Evolutionary conservation across 1,140 invertebrate genomes (phyloP).

Genomic region (Drosophila melanogaster): DNA sequence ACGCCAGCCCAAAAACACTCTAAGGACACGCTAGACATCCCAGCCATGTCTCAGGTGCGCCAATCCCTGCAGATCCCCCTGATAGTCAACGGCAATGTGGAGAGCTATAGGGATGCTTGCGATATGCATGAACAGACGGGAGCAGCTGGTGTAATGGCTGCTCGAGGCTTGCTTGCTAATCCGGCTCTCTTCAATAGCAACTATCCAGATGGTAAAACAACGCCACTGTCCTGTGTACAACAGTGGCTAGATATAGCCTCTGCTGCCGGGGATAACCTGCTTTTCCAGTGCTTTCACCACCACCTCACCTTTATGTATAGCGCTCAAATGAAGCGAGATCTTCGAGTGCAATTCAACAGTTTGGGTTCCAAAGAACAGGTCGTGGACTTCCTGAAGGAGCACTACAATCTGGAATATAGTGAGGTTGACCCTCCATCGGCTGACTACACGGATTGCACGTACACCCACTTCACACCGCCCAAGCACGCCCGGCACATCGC

Average conservation of each 20-base stretch:
- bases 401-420: constrained; percentile 53
- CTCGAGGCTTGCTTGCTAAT: constrained; percentile 94
- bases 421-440: not conserved
- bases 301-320: constrained; percentile 97
- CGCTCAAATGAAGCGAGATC: constrained; percentile 89
- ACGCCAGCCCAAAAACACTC: constrained; percentile 92
- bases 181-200: constrained; percentile 91
- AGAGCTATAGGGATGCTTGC: constrained; percentile 89
- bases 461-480: constrained; percentile 66
- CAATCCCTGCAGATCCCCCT: constrained; percentile 90
- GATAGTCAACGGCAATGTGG: constrained; percentile 96
- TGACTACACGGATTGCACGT: constrained; percentile 63
- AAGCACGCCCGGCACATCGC: constrained; percentile 58
- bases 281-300: constrained; percentile 95
- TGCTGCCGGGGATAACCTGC: constrained; percentile 85
- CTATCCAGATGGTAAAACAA: constrained; percentile 89
- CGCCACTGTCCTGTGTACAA: constrained; percentile 91
- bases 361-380: constrained; percentile 89
- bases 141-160: constrained; percentile 95
- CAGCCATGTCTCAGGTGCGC: constrained; percentile 90
- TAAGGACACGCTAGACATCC: constrained; percentile 89
- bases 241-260: constrained; percentile 93
- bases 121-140: constrained; percentile 88
- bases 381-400: constrained; percentile 88
- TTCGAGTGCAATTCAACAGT: constrained; percentile 92